Evolutionary conservation across 2,113 vertebrate species (phyloP).

Genomic region (Acanthochromis polyacanthus): DNA sequence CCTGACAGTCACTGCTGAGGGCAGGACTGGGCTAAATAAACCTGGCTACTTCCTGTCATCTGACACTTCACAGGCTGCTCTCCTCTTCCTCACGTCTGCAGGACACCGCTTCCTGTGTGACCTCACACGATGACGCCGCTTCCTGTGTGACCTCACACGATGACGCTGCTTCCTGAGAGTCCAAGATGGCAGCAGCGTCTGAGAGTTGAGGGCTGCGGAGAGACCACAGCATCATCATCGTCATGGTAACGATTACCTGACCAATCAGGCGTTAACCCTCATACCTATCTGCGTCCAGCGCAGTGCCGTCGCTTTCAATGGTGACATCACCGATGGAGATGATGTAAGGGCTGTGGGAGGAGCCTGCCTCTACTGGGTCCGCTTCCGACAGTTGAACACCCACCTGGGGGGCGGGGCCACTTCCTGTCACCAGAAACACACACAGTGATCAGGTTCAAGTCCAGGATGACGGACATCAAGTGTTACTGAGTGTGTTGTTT

Average conservation of each 20-base stretch:
- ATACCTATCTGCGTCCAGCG: slow-evolving; percentile 72
- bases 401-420: slow-evolving; percentile 6
- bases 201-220: slow-evolving; percentile 42
- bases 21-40: not conserved
- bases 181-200: not conserved
- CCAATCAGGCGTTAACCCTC: not conserved
- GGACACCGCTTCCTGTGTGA: slow-evolving; percentile 2
- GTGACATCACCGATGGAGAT: slow-evolving; percentile 84
- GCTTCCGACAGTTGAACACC: slow-evolving; percentile 3
- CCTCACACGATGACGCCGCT: slow-evolving; percentile 13
- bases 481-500: too few species aligned
- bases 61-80: slow-evolving; percentile 53
- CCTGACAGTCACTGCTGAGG: slow-evolving; percentile 23
- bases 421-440: slow-evolving; percentile 17
- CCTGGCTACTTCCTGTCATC: not conserved
- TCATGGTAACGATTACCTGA: not conserved
- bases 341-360: slow-evolving; percentile 85
- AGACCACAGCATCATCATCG: slow-evolving; percentile 2
- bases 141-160: not conserved
- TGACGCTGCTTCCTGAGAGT: not conserved
- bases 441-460: not conserved
- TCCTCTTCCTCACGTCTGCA: slow-evolving; percentile 39
- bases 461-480: too few species aligned
- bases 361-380: slow-evolving; percentile 74
- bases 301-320: slow-evolving; percentile 40